These are phyloP conservation scores for Enhydra lutris DNA, from an alignment of 2,113 vertebrate genomes.

Conservation along the genomic window DNA sequence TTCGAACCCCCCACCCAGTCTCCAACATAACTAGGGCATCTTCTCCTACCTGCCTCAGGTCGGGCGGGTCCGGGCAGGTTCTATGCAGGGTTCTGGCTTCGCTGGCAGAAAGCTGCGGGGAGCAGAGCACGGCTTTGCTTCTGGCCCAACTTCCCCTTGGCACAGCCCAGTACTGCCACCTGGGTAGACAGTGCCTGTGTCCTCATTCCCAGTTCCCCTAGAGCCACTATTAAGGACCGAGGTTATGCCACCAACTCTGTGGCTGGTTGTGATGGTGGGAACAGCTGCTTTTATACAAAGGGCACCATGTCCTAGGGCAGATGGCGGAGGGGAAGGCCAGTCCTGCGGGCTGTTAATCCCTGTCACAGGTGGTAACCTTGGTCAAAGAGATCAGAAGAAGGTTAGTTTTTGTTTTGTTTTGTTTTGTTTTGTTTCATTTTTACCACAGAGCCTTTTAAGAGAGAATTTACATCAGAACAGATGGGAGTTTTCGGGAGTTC, in stretches of 20 bases:
- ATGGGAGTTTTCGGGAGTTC: not conserved
- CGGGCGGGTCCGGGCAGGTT: not conserved
- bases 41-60: not conserved
- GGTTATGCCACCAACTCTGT: constrained; percentile 6
- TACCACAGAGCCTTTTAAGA: not conserved
- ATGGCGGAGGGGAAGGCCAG: not conserved
- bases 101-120: not conserved
- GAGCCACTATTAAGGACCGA: not conserved
- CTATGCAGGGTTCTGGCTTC: constrained; percentile 42
- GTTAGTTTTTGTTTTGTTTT: not conserved
- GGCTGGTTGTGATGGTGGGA: not conserved
- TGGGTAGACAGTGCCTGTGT: not conserved
- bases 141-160: not conserved
- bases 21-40: constrained; percentile 24
- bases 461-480: not conserved
- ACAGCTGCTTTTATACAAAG: constrained; percentile 14
- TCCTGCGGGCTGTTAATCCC: not conserved
- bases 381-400: not conserved
- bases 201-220: not conserved
- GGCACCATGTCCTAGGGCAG: not conserved
- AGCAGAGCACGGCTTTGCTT: not conserved
- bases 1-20: not conserved
- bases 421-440: no score
- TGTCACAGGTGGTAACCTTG: constrained; percentile 52
- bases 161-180: not conserved